Base-by-base conservation (phyloP, 2,888 invertebrate species). In the Heliothis peltigera region DNA sequence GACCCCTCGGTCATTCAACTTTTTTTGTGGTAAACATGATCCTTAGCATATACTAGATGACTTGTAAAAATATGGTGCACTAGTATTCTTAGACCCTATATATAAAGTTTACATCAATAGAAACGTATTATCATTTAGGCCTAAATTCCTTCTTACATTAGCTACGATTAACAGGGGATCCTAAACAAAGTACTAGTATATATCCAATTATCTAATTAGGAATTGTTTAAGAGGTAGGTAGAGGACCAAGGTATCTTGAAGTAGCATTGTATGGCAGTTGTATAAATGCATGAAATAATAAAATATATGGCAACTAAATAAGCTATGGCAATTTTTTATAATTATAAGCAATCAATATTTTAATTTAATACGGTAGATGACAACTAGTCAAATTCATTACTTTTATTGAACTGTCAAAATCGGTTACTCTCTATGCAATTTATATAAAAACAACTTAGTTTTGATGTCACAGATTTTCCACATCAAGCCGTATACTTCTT, bases 231-330 rank as follows among this genome's bases (percentile, higher is more conserved):
- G 81, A 83, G 81, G 81, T 83, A 83, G 81, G 81, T 83, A 87
- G 85, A 83, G 82, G 81, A 84, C 81, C 83, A 77, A 82, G 80
- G 80, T 73, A 81, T 75, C 56, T 69, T 77, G 70, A 76, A 78
- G 75, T 77, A 83, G 73, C 65, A 39, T 62, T 61, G 17, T 63
- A 84, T 80, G 81, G 81, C 84, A 82, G 65, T 61, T 67, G 53
- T 59, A 55, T 75, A 71, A 75, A 71, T 75, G 64, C 60, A 68
- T 55, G n/a, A 42, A 64, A n/a, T 58, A 55, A n/a, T n/a, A 47
- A 72, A 49, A 66, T 28, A 68, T 75, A 83, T 83, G 84, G 83
- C 83, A 81, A 82, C 65, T 56, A 59, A 71, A 52, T 75, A 35
- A 35, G 64, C 12, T 65, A 64, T 64, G 64, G 64, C 62, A 51